Evolutionary conservation across 2,113 vertebrate genomes (phyloP), one percentile per base, ranked within the genome.

Genomic region (Acrocephalus arundinaceus): DNA sequence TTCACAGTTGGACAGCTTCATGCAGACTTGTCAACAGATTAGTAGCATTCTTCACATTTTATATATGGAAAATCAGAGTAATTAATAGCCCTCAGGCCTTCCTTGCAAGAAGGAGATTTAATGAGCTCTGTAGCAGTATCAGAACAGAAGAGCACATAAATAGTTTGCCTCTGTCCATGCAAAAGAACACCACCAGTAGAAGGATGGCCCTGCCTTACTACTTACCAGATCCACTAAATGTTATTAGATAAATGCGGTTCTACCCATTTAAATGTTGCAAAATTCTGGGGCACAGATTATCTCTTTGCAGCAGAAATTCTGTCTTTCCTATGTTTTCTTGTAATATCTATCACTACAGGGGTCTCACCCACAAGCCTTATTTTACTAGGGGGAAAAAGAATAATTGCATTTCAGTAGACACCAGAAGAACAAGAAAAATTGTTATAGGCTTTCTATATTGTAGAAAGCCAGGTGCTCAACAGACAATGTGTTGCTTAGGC

Each of bases 21-120:
- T 86, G 88, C 88, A 95, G 88, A 81, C 90, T 96, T 95, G 93
- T 93, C 93, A 94, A 96, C 95, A 97, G 88, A 93, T 92, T 75
- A 95, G 90, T 70, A 93, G 80, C 80, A 93, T 94, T 93, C 88
- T 82, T 49, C 65, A 48, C 90, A 93, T 90, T 94, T 92, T 72
- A 95, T 88, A 90, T 82, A 93, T 30, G 57, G 61, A 55, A 90
- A 95, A 94, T 90, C 76, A 74, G 76, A 89, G 86, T 93, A 96
- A 96, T 95, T 95, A 97, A 92, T 93, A 92, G 76, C 85, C 94
- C 88, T 72, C 45, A 54, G 93, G 96, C 79, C 61, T 90, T 94
- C 24, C 61, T 90, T 81, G 61, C 68, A 87, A 89, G 75, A 94
- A 63, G 25, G 16, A 94, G 57, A 65, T 87, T 95, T 97, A 97